Percentiles rank a stretch among this genome's conserved stretches.
Conservation (phyloP, 2,888 invertebrate genomes). For the Eristalis intricaria region DNA sequence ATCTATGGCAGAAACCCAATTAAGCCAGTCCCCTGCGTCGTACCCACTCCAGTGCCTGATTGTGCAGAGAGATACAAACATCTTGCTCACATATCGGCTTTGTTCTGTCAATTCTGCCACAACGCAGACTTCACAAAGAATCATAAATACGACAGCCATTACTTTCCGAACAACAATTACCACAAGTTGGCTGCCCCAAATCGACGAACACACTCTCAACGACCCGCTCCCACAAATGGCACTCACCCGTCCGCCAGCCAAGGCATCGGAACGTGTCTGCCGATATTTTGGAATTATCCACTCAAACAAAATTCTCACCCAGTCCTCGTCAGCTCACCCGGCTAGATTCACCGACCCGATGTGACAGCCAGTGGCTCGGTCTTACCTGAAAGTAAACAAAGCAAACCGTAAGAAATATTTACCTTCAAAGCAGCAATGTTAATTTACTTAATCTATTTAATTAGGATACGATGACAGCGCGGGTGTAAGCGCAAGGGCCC, state of each 20-base stretch:
- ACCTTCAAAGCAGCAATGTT: constrained; percentile 37
- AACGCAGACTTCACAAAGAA: background rate
- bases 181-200: constrained; percentile 35
- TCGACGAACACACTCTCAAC: constrained; percentile 42
- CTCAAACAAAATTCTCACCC: background rate
- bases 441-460: constrained; percentile 54
- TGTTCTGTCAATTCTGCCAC: background rate
- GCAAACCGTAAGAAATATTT: constrained; percentile 17
- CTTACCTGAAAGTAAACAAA: constrained; percentile 43
- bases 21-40: background rate
- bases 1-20: background rate
- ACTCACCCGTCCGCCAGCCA: too few relatives aligned
- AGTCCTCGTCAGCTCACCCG: background rate
- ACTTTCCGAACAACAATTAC: constrained; percentile 28
- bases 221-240: background rate
- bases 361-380: background rate
- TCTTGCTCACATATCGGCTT: background rate
- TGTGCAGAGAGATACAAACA: background rate
- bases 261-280: background rate
- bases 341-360: background rate
- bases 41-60: background rate
- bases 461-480: constrained; percentile 11
- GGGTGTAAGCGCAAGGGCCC: background rate
- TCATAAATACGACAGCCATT: constrained; percentile 6
- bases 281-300: background rate